Base-by-base conservation (phyloP, 2,797 vertebrate genomes). In the Setipinna tenuifilis region DNA sequence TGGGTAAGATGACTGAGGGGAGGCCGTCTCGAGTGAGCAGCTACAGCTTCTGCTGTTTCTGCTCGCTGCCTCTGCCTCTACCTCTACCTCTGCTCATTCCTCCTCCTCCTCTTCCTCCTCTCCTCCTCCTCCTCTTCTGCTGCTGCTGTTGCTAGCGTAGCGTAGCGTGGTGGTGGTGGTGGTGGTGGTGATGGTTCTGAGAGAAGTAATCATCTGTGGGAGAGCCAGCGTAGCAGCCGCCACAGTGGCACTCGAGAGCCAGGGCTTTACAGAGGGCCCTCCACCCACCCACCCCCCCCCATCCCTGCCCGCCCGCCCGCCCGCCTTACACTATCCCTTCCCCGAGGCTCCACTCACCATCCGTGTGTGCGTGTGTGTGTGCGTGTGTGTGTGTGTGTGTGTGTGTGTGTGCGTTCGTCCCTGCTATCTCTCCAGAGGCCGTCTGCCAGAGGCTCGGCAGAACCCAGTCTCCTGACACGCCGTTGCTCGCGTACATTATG, bases 1-100 rank as follows among this genome's bases (percentile, higher is more conserved):
- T 25, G 58, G 58, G 57, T 25, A 68, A 23, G 85, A 82, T 87
- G 84, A 78, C 23, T 71, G 85, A 87, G 65, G 83, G 23, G 78
- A 84, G 54, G 28, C 28, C 87, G 83, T 61, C n/a, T 65, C 1
- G 9, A 28, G 57, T 10, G 12, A 9, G 14, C 6, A 17, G 57
- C 57, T 44, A 11, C 75, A 82, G 83, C 82, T 54, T 21, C 81
- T 31, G 16, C 80, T 65, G 44, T 75, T 17, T 31, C 0, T n/a
- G n/a, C n/a, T n/a, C n/a, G 16, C 80, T 65, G 44, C 50, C 10
- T 31, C 0, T 57, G 71, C 35, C 28, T 21, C 19, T 62, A 1
- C 35, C 5, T 41, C 5, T 41, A 41, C 35, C 35, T 41, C 35
- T 41, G 35, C 35, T 41, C 35, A 41, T 41, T 5, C 35, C 5